A percentile compares a stretch with the other conserved stretches of the same genome.
phyloP scores from a whole-genome alignment of 2,888 invertebrate species.

The Leptopilina myrica region DNA sequence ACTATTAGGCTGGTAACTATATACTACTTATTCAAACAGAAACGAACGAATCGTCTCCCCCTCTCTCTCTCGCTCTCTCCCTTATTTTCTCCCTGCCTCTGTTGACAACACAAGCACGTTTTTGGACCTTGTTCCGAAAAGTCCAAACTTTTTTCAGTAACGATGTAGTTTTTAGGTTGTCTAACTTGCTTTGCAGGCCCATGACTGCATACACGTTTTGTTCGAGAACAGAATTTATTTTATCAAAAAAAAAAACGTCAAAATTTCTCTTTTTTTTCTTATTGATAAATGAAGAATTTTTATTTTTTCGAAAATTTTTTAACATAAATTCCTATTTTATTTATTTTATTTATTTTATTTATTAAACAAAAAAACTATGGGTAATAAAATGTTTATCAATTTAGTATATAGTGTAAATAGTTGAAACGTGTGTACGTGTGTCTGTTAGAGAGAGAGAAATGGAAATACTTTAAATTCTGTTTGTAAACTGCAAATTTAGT shows the following conservation, averaged over 20 bases:
- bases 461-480: constrained; percentile 13
- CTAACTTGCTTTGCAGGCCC: constrained; percentile 20
- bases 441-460: neutral
- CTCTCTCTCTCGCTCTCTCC: constrained; percentile 42
- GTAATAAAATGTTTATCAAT: too few species aligned
- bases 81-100: constrained; percentile 47
- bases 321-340: neutral
- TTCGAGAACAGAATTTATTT: neutral
- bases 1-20: constrained; percentile 72
- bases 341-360: too few species aligned
- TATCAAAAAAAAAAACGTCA: neutral
- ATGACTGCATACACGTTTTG: neutral
- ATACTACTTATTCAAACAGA: constrained; percentile 71
- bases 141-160: constrained; percentile 61
- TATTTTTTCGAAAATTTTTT: neutral
- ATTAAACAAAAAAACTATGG: too few species aligned
- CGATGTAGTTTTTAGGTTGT: constrained; percentile 52
- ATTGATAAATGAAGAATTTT: neutral
- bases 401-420: too few species aligned
- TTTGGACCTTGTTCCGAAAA: constrained; percentile 47
- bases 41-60: constrained; percentile 62
- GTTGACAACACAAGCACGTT: constrained; percentile 71
- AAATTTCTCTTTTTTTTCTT: neutral
- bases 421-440: too few species aligned
- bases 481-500: constrained; percentile 11